Percentiles rank a stretch among this genome's conserved stretches.
Conservation (phyloP, 2,113 vertebrate species). For the Lagenorhynchus albirostris region DNA sequence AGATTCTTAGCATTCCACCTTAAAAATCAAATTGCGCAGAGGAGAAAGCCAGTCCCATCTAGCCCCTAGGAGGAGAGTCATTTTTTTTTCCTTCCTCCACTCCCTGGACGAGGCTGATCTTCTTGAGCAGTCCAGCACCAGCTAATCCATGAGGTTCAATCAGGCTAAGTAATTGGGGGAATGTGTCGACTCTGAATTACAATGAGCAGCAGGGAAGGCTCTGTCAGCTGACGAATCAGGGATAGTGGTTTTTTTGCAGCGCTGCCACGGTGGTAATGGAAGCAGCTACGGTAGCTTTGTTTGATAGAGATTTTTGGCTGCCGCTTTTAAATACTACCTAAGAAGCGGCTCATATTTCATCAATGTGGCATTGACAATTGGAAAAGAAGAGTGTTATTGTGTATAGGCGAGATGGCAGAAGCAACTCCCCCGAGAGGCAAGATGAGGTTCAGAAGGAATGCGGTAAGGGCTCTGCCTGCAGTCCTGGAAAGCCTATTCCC, state of each 20-base stretch:
- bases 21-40: conserved; percentile 81
- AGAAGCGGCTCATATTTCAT: conserved; percentile 69
- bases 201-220: conserved; percentile 47
- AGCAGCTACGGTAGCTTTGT: conserved; percentile 80
- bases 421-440: conserved; percentile 80
- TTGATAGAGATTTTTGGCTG: conserved; percentile 60
- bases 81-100: neutral
- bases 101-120: conserved; percentile 38
- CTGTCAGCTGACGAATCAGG: conserved; percentile 72
- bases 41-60: conserved; percentile 70
- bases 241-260: conserved; percentile 62
- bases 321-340: conserved; percentile 61
- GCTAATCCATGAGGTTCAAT: conserved; percentile 46
- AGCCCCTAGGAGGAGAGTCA: conserved; percentile 21
- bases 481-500: conserved; percentile 75
- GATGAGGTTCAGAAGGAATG: conserved; percentile 85
- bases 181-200: conserved; percentile 66
- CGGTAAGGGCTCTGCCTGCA: conserved; percentile 86
- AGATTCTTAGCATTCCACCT: conserved; percentile 84
- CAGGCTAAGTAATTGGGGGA: conserved; percentile 58
- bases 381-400: conserved; percentile 65
- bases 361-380: conserved; percentile 66
- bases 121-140: conserved; percentile 24
- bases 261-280: conserved; percentile 71
- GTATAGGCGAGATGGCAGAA: conserved; percentile 84